Conservation (phyloP, 2,888 invertebrate species). For the Lepas anatifera region DNA sequence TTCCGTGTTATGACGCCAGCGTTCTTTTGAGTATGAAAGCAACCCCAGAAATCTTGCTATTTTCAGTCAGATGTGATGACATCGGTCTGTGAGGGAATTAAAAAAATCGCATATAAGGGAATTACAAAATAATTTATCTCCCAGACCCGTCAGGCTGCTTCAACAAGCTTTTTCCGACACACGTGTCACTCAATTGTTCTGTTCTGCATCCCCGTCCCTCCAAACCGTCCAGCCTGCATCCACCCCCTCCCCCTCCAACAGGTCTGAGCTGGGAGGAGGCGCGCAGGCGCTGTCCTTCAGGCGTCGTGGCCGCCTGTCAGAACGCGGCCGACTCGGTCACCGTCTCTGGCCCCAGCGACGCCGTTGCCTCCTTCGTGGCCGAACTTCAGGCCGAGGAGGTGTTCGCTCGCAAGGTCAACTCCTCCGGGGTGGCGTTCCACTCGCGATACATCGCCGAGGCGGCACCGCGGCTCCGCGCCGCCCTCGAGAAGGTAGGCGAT, state of each 20-base stretch:
- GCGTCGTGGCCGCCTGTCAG: slow-evolving; percentile 81
- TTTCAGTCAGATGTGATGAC: too few species aligned
- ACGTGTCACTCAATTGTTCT: too few species aligned
- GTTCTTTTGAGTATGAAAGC: too few species aligned
- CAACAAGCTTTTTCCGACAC: too few species aligned
- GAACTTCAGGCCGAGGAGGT: slow-evolving; percentile 57
- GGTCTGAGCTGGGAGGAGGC: slow-evolving; percentile 71
- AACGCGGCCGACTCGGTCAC: slow-evolving; percentile 90
- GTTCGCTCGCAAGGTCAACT: slow-evolving; percentile 74
- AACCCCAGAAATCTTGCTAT: too few species aligned
- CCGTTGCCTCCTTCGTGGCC: slow-evolving; percentile 55
- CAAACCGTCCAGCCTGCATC: neutral
- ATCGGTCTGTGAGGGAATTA: too few species aligned
- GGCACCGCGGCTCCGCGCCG: slow-evolving; percentile 63
- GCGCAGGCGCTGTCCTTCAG: slow-evolving; percentile 56
- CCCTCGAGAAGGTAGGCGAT: slow-evolving; percentile 47
- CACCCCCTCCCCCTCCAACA: slow-evolving; percentile 20
- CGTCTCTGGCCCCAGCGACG: slow-evolving; percentile 69
- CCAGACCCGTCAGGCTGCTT: too few species aligned
- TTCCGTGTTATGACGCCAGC: too few species aligned
- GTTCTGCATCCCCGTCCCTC: neutral
- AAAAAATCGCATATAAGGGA: too few species aligned
- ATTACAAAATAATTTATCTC: too few species aligned
- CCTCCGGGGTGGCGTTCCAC: slow-evolving; percentile 87
- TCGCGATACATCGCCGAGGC: slow-evolving; percentile 78